Evolutionary conservation across 2,797 vertebrate genomes (phyloP), one percentile per base, ranked within the genome.

Genomic region (Falco cherrug): DNA sequence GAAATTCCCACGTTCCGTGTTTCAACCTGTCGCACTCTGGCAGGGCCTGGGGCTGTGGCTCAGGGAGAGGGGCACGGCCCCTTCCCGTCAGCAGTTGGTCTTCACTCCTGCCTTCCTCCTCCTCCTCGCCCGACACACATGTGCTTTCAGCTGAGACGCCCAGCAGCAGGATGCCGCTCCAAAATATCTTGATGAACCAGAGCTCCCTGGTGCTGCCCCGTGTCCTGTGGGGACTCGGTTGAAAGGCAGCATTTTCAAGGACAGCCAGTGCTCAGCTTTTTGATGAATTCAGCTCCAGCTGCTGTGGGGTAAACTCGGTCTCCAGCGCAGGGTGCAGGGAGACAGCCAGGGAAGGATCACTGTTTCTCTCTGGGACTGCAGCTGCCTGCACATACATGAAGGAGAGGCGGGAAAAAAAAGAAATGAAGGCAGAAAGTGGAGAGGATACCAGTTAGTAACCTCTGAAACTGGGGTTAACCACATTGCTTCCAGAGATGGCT

Each of bases 401-500:
- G 28, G n/a, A 71, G 43, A 68, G 63, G 16, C 35, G 71, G 73
- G 13, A 25, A 82, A 78, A 11, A 53, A 67, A 82, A 78, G 13
- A 53, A 67, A 9, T 26, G 8, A 79, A 84, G 67, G 56, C 56
- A 87, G 77, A 74, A 84, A 89, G 50, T 54, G 45, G 73, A 81
- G 87, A 86, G 41, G 84, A 75, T 75, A n/a, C 28, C 31, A 31
- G 56, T 74, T 76, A 85, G 65, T 93, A 91, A 93, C 73, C 76
- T 91, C 90, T 90, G 85, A 79, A 95, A 89, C 51, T 75, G 63
- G 81, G 71, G 68, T 95, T 90, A 95, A 95, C 60, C 41, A 33
- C 2, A 3, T 57, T 91, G 45, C 48, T 89, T 83, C 84, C 78
- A 92, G 41, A 60, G 73, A 54, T 57, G 48, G 82, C 69, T 5